Conservation (phyloP, 1,140 invertebrate species). For the Anastatus disparis region DNA sequence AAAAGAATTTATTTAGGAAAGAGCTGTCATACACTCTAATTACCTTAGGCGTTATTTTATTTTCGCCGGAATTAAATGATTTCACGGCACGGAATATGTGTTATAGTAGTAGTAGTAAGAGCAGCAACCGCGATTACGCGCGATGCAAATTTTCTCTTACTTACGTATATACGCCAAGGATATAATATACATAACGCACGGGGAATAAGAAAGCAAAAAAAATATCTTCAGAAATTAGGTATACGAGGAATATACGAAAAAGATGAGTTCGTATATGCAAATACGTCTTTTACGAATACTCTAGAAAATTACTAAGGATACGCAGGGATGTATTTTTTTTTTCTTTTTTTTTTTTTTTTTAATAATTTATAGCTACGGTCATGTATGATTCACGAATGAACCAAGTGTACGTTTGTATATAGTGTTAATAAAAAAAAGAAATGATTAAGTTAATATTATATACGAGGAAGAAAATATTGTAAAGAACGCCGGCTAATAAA, state of each 20-base stretch:
- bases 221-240: too few species aligned
- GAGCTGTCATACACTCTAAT: neutral
- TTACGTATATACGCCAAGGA: neutral
- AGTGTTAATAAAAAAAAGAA: neutral
- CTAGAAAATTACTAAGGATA: too few species aligned
- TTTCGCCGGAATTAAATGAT: slow-evolving; percentile 17
- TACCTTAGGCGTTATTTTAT: slow-evolving; percentile 19
- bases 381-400: neutral
- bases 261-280: too few species aligned
- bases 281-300: too few species aligned
- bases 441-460: too few species aligned
- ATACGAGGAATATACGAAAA: too few species aligned
- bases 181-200: too few species aligned
- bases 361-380: neutral
- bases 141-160: slow-evolving; percentile 15
- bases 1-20: neutral
- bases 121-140: neutral
- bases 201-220: too few species aligned
- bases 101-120: too few species aligned
- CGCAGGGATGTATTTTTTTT: too few species aligned
- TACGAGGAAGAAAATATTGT: neutral
- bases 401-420: neutral
- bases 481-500: slow-evolving; percentile 13
- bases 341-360: too few species aligned
- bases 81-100: slow-evolving; percentile 17